Percentiles rank a stretch among this genome's conserved stretches.
Conservation (phyloP, 1,140 invertebrate species). For the Macrosteles quadrilineatus region DNA sequence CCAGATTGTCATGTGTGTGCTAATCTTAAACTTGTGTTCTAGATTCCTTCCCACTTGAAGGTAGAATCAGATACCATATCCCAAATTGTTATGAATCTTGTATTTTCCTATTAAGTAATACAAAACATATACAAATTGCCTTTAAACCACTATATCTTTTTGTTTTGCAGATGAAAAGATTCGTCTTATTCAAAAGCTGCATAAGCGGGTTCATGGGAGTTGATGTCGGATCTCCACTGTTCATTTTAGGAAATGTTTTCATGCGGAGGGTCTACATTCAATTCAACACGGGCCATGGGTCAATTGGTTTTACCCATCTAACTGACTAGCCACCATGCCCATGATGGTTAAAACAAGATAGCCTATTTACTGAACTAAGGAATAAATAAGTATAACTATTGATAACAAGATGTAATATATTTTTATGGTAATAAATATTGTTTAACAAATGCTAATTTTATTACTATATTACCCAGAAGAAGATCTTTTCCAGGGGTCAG, state of each 20-base stretch:
- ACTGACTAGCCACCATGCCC: neutral
- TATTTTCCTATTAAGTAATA: too few relatives aligned
- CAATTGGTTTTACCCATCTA: neutral
- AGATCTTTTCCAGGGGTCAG: constrained; percentile 19
- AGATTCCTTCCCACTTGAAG: too few relatives aligned
- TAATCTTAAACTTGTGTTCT: too few relatives aligned
- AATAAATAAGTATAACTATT: neutral
- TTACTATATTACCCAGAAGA: neutral
- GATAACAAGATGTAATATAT: neutral
- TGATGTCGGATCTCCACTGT: neutral
- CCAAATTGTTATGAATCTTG: too few relatives aligned
- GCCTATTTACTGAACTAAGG: neutral
- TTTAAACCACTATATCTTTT: too few relatives aligned
- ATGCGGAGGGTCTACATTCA: neutral
- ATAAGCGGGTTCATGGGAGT: neutral
- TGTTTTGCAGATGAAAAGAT: neutral
- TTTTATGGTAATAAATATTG: neutral
- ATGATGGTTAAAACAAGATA: neutral
- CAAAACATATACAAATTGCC: too few relatives aligned
- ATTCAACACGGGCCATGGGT: neutral
- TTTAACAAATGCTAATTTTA: too few relatives aligned
- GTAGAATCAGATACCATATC: too few relatives aligned
- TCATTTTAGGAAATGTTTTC: neutral
- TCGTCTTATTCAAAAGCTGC: neutral
- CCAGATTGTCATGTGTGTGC: too few relatives aligned